Conservation (phyloP, 2,797 vertebrate species). For the Morus bassanus region DNA sequence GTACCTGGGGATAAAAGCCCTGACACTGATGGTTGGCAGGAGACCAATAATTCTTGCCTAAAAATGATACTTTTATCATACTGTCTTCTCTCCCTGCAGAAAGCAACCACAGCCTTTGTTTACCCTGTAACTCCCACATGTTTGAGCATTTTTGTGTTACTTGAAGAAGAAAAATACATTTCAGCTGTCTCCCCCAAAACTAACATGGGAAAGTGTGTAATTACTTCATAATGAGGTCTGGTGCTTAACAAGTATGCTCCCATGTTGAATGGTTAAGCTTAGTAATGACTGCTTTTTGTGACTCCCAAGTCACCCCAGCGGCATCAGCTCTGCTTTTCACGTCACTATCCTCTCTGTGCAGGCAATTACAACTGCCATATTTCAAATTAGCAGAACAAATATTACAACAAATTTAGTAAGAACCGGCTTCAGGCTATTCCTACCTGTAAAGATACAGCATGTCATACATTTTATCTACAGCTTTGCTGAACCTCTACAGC, state of each 20-base stretch:
- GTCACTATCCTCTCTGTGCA: background rate
- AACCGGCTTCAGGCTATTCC: background rate
- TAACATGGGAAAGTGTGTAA: background rate
- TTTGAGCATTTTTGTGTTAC: background rate
- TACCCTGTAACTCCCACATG: background rate
- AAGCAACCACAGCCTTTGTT: background rate
- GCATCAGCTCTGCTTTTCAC: background rate
- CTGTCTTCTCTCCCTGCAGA: background rate
- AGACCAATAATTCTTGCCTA: background rate
- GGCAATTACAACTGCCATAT: background rate
- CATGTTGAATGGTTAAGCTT: background rate
- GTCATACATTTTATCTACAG: background rate
- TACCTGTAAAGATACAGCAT: background rate
- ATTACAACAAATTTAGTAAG: background rate
- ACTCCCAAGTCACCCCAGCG: background rate
- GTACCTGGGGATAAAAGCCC: background rate
- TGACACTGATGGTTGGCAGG: background rate
- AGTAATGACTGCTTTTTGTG: background rate
- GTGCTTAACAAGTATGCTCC: background rate
- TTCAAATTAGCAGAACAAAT: background rate
- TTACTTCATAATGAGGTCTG: background rate
- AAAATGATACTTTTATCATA: background rate
- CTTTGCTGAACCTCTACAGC: background rate
- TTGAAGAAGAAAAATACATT: background rate
- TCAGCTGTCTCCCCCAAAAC: background rate